Percentiles rank a stretch among this genome's conserved stretches.
phyloP scores from a whole-genome alignment of 2,113 vertebrate species.

The Neomonachus schauinslandi region DNA sequence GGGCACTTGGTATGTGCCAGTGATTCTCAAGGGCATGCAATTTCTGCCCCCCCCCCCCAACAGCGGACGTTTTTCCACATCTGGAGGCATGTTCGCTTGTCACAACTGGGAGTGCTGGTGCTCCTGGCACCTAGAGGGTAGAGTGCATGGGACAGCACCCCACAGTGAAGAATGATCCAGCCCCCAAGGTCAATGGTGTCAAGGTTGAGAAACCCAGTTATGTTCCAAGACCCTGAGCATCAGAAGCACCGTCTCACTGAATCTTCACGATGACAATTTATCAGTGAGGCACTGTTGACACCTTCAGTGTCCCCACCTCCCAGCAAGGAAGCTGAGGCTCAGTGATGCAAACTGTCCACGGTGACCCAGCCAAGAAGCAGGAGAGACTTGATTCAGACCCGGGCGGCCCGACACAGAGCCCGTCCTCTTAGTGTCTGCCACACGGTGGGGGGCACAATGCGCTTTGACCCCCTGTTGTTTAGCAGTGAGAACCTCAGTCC shows the following conservation, averaged over 20 bases:
- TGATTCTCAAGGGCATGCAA: neutral
- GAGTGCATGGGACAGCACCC: neutral
- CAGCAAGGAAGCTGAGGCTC: neutral
- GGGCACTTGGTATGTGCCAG: neutral
- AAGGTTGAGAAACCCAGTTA: neutral
- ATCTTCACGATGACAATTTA: neutral
- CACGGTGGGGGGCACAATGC: accelerated
- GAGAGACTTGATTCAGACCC: neutral
- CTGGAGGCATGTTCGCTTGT: neutral
- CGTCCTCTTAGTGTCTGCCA: neutral
- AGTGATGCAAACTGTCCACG: neutral
- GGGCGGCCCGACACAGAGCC: neutral
- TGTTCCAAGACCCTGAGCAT: neutral
- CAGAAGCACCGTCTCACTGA: neutral
- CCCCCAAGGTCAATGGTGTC: neutral
- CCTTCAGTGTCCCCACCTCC: neutral
- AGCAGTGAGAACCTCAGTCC: neutral
- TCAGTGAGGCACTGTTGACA: neutral
- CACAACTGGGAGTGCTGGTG: neutral
- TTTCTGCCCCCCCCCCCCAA: accelerated
- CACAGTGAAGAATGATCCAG: accelerated
- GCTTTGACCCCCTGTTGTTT: neutral
- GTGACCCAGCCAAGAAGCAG: neutral
- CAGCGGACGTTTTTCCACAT: neutral
- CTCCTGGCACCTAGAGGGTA: neutral